Percentiles rank a stretch among this genome's conserved stretches.
Evolutionary conservation across 2,797 vertebrate species (phyloP).

Genomic region (Lithobates pipiens): DNA sequence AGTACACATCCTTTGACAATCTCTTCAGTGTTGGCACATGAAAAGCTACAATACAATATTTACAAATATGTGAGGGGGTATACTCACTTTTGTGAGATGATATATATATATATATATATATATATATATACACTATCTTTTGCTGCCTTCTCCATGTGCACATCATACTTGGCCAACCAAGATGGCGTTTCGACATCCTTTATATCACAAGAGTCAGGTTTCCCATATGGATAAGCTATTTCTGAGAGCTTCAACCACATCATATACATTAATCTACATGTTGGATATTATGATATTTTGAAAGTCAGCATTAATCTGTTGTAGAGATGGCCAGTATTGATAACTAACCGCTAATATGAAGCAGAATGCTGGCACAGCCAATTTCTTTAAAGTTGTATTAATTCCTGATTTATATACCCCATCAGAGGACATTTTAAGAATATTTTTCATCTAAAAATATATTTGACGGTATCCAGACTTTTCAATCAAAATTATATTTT

Average conservation of each 20-base stretch:
- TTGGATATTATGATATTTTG: conserved; percentile 51
- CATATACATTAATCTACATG: conserved; percentile 49
- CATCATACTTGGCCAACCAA: conserved; percentile 31
- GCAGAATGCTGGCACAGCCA: conserved; percentile 20
- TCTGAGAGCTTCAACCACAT: conserved; percentile 43
- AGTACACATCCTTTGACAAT: no score
- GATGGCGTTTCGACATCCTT: conserved; percentile 16
- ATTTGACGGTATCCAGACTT: conserved; percentile 15
- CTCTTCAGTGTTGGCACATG: no score
- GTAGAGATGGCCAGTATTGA: conserved; percentile 42
- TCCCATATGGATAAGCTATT: conserved; percentile 51
- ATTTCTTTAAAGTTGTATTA: conserved; percentile 29
- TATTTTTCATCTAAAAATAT: conserved; percentile 23
- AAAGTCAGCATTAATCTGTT: conserved; percentile 47
- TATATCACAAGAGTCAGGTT: conserved; percentile 31
- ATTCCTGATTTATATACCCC: conserved; percentile 24
- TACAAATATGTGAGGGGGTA: no score
- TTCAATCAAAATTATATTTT: conserved; percentile 36
- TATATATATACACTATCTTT: neutral
- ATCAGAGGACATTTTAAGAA: conserved; percentile 34
- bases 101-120: conserved; percentile 4
- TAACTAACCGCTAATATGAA: conserved; percentile 47
- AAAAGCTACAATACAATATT: no score
- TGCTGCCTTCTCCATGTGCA: conserved; percentile 24
- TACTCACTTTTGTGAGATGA: no score